Evolutionary conservation across 2,888 invertebrate species (phyloP), one percentile per base, ranked within the genome.

Genomic region (Philonicus albiceps): DNA sequence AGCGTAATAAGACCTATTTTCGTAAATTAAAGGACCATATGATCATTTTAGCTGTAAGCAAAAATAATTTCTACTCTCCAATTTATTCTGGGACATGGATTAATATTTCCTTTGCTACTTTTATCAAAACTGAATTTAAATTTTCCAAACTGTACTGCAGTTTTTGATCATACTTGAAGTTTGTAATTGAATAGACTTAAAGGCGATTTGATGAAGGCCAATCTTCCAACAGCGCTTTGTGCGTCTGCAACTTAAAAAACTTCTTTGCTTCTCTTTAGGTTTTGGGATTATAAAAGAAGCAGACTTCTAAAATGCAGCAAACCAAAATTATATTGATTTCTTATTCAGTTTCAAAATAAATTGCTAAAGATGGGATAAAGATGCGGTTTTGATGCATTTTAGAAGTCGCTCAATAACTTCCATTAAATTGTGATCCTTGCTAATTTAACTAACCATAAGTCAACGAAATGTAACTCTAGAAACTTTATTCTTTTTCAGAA

Each of bases 401-500:
- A 4, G 16, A 43, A 43, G 4, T 3, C 40, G 13, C 13, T 1
- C 11, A 40, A 40, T 1, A 40, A 40, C 40, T 13, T 13, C 37
- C n/a, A n/a, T 40, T 40, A 40, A 40, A 34, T 8, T 8, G 8
- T 34, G 0, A 43, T 3, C 5, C 0, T 49, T 49, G 43, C 5
- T 49, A 49, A 49, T 49, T 49, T n/a, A 49, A n/a, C n/a, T n/a
- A 49, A 49, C n/a, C n/a, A 0, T 49, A 22, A 2, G 2, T 64
- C 3, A 4, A 0, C 11, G 11, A 64, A 64, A 27, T 22, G 8
- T 64, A 64, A 64, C 11, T 19, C 8, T 64, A 22, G 7, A 3
- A 64, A 43, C 40, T 3, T 22, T 27, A 27, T 72, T 86, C 37
- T 30, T 80, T 86, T 49, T 13, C 43, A 96, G 98, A 96, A 93